These are phyloP conservation scores for Pterostichus madidus DNA, from an alignment of 2,888 invertebrate species.

Conservation along the genomic window DNA sequence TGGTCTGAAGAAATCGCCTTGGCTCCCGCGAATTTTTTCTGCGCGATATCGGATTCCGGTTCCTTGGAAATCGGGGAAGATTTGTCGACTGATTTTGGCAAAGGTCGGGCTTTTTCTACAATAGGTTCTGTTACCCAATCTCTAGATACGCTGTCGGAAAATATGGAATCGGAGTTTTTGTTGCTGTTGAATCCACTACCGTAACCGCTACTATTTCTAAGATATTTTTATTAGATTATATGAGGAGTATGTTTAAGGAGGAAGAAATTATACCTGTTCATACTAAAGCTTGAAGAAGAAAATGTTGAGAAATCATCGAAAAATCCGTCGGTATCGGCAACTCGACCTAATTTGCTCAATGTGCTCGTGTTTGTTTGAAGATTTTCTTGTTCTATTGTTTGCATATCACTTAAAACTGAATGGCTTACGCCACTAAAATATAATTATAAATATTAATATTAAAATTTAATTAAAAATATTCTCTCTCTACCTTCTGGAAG, in stretches of 20 bases:
- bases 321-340: slow-evolving; percentile 77
- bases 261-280: slow-evolving; percentile 79
- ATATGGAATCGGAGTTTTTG: slow-evolving; percentile 62
- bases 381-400: slow-evolving; percentile 92
- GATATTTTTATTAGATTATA: slow-evolving; percentile 5
- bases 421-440: slow-evolving; percentile 85
- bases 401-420: slow-evolving; percentile 95
- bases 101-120: slow-evolving; percentile 52
- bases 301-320: slow-evolving; percentile 77
- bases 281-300: slow-evolving; percentile 80
- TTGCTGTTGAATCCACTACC: slow-evolving; percentile 43
- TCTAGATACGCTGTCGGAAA: slow-evolving; percentile 41
- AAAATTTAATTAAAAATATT: slow-evolving; percentile 41
- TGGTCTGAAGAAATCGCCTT: slow-evolving; percentile 99
- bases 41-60: slow-evolving; percentile 85
- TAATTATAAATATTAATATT: background rate
- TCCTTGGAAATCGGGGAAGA: slow-evolving; percentile 62
- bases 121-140: slow-evolving; percentile 58
- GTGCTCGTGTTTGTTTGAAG: slow-evolving; percentile 76
- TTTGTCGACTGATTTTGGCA: slow-evolving; percentile 58
- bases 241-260: background rate
- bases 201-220: slow-evolving; percentile 63
- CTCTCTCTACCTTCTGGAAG: slow-evolving; percentile 47
- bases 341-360: slow-evolving; percentile 75
- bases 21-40: slow-evolving; percentile 97